phyloP scores from a whole-genome alignment of 1,140 invertebrate genomes.

The Dendroctonus ponderosae region DNA sequence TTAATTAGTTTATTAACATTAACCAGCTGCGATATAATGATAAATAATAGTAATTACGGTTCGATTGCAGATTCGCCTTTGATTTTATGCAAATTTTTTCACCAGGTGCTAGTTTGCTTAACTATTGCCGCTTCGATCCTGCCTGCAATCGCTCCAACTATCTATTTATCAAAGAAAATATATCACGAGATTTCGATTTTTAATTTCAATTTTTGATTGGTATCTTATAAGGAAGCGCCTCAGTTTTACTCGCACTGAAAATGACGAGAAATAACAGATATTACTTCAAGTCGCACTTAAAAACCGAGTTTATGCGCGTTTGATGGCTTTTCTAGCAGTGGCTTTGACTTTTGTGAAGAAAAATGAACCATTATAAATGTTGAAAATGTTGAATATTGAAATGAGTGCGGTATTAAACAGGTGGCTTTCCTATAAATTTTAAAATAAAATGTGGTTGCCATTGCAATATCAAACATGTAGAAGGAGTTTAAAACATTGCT shows the following conservation, averaged over 20 bases:
- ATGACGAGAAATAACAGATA: slow-evolving; percentile 7
- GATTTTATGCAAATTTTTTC: slow-evolving; percentile 16
- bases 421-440: no score
- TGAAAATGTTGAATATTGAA: no score
- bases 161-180: not conserved
- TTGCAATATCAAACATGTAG: no score
- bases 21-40: slow-evolving; percentile 20
- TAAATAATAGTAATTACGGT: slow-evolving; percentile 10
- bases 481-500: no score
- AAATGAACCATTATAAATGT: not conserved
- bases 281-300: slow-evolving; percentile 3
- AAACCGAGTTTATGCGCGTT: slow-evolving; percentile 4
- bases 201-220: not conserved
- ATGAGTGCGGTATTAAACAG: no score
- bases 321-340: slow-evolving; percentile 2
- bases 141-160: not conserved
- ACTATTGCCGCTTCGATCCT: not conserved
- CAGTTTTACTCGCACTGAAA: slow-evolving; percentile 7
- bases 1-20: slow-evolving; percentile 28
- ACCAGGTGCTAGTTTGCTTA: slow-evolving; percentile 7
- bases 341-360: not conserved
- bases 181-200: slow-evolving; percentile 1
- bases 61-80: slow-evolving; percentile 9
- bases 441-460: no score
- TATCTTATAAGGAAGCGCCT: slow-evolving; percentile 3